Percentiles rank a stretch among this genome's conserved stretches.
Evolutionary conservation across 2,113 vertebrate genomes (phyloP).

Genomic region (Natator depressus): DNA sequence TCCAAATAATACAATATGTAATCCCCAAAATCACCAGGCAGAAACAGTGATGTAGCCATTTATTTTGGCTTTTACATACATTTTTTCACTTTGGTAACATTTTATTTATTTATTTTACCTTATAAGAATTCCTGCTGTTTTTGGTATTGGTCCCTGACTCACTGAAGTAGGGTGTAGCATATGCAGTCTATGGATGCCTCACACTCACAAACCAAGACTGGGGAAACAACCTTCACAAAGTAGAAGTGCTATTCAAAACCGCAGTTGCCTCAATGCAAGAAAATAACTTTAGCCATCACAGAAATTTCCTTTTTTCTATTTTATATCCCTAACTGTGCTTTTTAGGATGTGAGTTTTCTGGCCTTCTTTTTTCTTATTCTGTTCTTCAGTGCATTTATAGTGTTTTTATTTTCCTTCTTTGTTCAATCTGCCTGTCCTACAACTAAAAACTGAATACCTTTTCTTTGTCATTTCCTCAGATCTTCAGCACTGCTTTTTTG

Average conservation of each 20-base stretch:
- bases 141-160: background rate
- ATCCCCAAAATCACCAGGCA: background rate
- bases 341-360: background rate
- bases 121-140: background rate
- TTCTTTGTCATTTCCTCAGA: conserved; percentile 59
- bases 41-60: background rate
- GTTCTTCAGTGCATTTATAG: conserved; percentile 9
- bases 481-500: conserved; percentile 37
- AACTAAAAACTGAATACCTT: conserved; percentile 55
- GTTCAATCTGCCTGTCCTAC: conserved; percentile 6
- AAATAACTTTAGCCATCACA: background rate
- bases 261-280: rapidly evolving
- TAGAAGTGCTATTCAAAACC: rapidly evolving
- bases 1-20: background rate
- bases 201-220: rapidly evolving
- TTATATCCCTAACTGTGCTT: background rate
- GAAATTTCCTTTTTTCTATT: background rate
- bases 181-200: background rate
- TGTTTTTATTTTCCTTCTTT: conserved; percentile 52
- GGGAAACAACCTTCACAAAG: background rate
- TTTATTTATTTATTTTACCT: background rate
- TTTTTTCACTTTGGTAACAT: background rate
- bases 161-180: rapidly evolving
- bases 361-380: background rate
- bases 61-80: background rate